A percentile compares a stretch with the other conserved stretches of the same genome.
These are phyloP conservation scores for Misgurnus anguillicaudatus DNA, from an alignment of 2,113 vertebrate genomes.

Conservation along the genomic window DNA sequence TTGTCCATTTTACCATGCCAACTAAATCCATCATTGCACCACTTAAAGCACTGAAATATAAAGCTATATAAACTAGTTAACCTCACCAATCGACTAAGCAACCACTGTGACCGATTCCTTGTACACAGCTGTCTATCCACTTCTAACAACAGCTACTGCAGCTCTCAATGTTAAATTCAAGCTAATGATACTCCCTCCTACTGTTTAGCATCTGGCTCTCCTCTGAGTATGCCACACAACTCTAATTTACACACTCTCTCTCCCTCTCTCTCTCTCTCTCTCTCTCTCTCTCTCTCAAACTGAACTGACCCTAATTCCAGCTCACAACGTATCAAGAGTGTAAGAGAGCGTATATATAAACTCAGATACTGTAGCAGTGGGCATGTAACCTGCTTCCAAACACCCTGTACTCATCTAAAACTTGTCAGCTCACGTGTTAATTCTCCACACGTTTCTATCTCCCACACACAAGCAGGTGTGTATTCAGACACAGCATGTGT, in stretches of 20 bases:
- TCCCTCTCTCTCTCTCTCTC: neutral
- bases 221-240: conserved; percentile 26
- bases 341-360: conserved; percentile 2
- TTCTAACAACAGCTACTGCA: neutral
- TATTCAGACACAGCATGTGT: conserved; percentile 36
- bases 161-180: neutral
- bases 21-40: no score
- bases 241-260: conserved; percentile 34
- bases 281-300: conserved; percentile 3
- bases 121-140: conserved; percentile 2
- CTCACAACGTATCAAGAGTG: conserved; percentile 28
- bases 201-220: conserved; percentile 47
- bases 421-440: neutral
- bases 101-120: no score
- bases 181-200: conserved; percentile 32
- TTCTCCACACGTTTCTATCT: neutral
- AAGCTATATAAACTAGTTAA: no score
- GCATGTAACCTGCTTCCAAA: conserved; percentile 17
- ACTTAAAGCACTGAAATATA: no score
- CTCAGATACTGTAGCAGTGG: neutral
- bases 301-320: conserved; percentile 49
- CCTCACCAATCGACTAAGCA: no score
- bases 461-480: conserved; percentile 12
- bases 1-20: no score
- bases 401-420: neutral